Evolutionary conservation across 2,888 invertebrate genomes (phyloP), one percentile per base, ranked within the genome.

Genomic region (Caprella mutica): DNA sequence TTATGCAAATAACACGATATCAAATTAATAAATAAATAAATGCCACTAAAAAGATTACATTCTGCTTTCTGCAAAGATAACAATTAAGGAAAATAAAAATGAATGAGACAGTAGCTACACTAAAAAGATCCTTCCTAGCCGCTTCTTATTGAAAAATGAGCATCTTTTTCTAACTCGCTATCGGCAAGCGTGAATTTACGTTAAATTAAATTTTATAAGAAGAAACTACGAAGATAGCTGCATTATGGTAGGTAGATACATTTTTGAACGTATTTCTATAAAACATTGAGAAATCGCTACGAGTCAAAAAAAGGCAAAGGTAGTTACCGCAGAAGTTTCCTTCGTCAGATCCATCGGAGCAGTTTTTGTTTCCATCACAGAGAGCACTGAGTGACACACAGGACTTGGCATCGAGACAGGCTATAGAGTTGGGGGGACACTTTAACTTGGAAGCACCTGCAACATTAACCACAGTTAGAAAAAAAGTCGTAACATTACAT

Each of bases 261-360:
- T 35, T 12, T 14, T 35, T 35, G 12, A 12, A 12, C 35, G 14
- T 14, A 35, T 14, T 12, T 9, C 35, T 14, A 35, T 12, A 14
- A 35, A 35, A 35, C 12, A 35, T 35, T 9, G 12, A 35, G 12
- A 12, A 14, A 35, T 35, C 12, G 35, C 35, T 35, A 35, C n/a
- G 12, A 35, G 14, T 35, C 12, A 9, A 9, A 35, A 14, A n/a
- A n/a, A 1, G 17, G 30, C 1, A 55, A n/a, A 33, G 17, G n/a
- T 57, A 70, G 72, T 77, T 78, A 73, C 79, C 74, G 71, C 85
- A 85, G 70, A 81, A 78, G 67, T 78, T 77, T 74, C 81, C 82
- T 73, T 86, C 86, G 73, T 86, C 86, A 67, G 80, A 80, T 67
- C 77, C 78, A 72, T 84, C 81, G 44, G 77, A 75, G 72, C 86